Evolutionary conservation across 2,113 vertebrate species (phyloP).

Genomic region (Corydoras maculifer): DNA sequence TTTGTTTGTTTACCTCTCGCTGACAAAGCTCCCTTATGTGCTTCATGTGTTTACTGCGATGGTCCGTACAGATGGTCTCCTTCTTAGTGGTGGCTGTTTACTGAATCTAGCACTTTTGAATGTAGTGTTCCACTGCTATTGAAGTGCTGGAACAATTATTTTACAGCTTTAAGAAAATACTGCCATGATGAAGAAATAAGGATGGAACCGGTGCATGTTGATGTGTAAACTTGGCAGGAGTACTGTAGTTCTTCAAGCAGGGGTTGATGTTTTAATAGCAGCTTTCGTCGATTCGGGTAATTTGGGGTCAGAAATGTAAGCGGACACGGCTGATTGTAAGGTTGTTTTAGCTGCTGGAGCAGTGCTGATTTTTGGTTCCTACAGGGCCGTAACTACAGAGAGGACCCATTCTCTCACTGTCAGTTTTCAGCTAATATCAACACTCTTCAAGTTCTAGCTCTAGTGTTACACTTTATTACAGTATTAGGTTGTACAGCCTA

Average conservation of each 20-base stretch:
- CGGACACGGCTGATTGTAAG: slow-evolving; percentile 20
- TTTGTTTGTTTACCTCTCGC: neutral
- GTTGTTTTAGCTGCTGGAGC: slow-evolving; percentile 29
- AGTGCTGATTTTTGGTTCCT: neutral
- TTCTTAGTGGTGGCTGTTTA: neutral
- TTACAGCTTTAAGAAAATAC: slow-evolving; percentile 10
- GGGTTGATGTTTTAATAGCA: slow-evolving; percentile 22
- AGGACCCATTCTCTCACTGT: neutral
- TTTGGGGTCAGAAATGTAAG: slow-evolving; percentile 25
- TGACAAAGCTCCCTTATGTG: neutral
- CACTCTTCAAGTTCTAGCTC: neutral
- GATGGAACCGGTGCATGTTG: neutral
- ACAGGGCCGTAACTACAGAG: neutral
- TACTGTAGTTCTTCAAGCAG: slow-evolving; percentile 16
- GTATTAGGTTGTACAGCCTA: slow-evolving; percentile 4
- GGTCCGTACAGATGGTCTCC: neutral
- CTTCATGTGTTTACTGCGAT: slow-evolving; percentile 6
- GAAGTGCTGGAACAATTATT: neutral
- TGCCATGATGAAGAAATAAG: neutral
- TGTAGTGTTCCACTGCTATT: neutral
- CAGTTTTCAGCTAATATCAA: neutral
- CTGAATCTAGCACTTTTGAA: neutral
- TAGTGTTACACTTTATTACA: slow-evolving; percentile 11
- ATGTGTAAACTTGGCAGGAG: slow-evolving; percentile 11
- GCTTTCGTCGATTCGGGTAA: slow-evolving; percentile 14